Evolutionary conservation across 2,888 invertebrate genomes (phyloP).

Genomic region (Coelopa pilipes): DNA sequence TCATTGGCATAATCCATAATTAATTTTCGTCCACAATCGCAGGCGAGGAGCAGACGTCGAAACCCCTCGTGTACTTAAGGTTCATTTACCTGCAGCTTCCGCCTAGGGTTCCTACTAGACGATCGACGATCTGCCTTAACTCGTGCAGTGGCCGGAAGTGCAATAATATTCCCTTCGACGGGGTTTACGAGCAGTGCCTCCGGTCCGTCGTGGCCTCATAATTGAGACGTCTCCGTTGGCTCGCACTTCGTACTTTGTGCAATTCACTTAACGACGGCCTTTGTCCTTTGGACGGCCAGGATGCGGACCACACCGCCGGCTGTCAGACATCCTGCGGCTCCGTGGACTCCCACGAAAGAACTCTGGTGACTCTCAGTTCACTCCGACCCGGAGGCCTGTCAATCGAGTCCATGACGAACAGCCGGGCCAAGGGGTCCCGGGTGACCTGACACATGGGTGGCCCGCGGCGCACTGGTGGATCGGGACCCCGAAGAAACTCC

Average conservation of each 20-base stretch:
- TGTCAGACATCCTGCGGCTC: too few relatives aligned
- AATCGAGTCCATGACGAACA: background rate
- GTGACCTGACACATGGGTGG: background rate
- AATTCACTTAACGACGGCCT: conserved; percentile 56
- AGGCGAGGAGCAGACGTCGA: background rate
- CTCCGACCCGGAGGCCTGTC: background rate
- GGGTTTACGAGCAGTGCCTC: conserved; percentile 37
- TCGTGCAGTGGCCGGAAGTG: conserved; percentile 17
- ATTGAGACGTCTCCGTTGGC: conserved; percentile 51
- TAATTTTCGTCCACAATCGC: conserved; percentile 28
- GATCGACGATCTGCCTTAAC: conserved; percentile 1
- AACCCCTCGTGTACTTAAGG: background rate
- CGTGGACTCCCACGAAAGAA: too few relatives aligned
- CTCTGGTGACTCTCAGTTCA: too few relatives aligned
- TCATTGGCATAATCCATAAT: conserved; percentile 25
- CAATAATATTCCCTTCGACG: background rate
- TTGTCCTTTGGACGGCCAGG: conserved; percentile 43
- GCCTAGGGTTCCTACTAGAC: background rate
- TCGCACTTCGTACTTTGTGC: conserved; percentile 50
- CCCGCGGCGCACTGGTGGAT: background rate
- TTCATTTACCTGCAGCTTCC: conserved; percentile 8
- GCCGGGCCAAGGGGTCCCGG: too few relatives aligned
- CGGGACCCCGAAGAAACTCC: too few relatives aligned
- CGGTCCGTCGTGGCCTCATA: conserved; percentile 40
- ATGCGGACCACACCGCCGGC: conserved; percentile 39